Conservation (phyloP, 1,140 invertebrate genomes). For the Pseudachorutes palmiensis region DNA sequence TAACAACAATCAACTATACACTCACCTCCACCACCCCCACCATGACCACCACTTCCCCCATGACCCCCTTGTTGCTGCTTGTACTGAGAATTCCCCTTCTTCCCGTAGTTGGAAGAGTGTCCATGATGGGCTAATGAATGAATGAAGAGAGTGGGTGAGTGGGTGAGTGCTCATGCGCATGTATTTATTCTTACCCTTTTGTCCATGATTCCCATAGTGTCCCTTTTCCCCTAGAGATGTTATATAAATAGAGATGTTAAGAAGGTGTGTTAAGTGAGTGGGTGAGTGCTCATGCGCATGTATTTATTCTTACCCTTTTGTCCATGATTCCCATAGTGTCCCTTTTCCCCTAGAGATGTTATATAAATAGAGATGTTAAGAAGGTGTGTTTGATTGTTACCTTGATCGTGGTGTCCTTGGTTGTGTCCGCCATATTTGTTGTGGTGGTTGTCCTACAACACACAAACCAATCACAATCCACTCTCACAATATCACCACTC, state of each 20-base stretch:
- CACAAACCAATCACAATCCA: background rate
- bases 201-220: background rate
- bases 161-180: background rate
- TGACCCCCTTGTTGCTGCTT: background rate
- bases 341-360: background rate
- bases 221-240: background rate
- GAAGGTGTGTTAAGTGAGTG: background rate
- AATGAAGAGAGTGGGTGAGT: background rate
- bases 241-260: background rate
- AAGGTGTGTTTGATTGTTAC: background rate
- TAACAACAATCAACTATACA: too few species aligned
- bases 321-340: background rate
- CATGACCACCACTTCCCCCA: background rate
- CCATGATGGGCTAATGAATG: background rate
- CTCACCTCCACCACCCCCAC: background rate
- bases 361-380: background rate
- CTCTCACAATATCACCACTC: background rate
- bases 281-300: background rate
- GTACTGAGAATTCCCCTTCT: background rate
- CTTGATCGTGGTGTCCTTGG: background rate
- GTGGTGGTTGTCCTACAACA: background rate
- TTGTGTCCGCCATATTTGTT: background rate
- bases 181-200: background rate
- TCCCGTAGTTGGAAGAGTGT: background rate
- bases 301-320: background rate